Evolutionary conservation across 2,888 invertebrate species (phyloP), one percentile per base, ranked within the genome.

Genomic region (Neocrepidodera transversa): DNA sequence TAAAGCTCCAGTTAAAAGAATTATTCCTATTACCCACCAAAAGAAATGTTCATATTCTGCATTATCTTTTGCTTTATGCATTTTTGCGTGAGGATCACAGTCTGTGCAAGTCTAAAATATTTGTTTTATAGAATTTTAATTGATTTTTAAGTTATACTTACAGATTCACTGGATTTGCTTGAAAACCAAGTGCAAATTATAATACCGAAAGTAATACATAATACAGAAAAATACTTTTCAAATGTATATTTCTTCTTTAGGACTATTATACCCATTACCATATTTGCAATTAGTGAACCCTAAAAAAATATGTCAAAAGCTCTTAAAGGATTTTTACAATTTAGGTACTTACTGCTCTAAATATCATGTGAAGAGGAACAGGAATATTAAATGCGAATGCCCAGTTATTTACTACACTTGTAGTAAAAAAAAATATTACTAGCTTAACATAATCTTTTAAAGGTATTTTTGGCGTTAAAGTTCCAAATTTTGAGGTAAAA

Each of bases 341-440:
- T n/a, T n/a, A 8, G 23, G 23, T 6, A 81, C 87, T 84, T 81
- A 92, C 92, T 56, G 97, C 91, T 83, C 97, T 85, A 79, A 99
- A 99, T 76, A 99, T 98, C 92, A 98, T 97, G 77, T 98, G 98
- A 42, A 99, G 81, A 0, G 98, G 97, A 89, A 99, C 97, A 0
- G 98, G 90, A 73, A 99, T 96, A 78, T 97, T 95, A 75, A 95
- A 98, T 77, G 92, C 90, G 73, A 98, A 93, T 0, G 97, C 97
- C 83, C 94, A 94, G 78, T 98, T 99, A 75, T 95, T 95, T 63
- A 91, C 89, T 0, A 96, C 92, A 78, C 94, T 97, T 11, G 92
- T 88, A 0, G 93, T 82, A 81, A 97, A 97, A 80, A 97, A 98
- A 81, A 97, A 89, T 8, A 86, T 81, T 0, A 97, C 97, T 57